Evolutionary conservation across 2,113 vertebrate genomes (phyloP).

Genomic region (Pangasianodon gigas): DNA sequence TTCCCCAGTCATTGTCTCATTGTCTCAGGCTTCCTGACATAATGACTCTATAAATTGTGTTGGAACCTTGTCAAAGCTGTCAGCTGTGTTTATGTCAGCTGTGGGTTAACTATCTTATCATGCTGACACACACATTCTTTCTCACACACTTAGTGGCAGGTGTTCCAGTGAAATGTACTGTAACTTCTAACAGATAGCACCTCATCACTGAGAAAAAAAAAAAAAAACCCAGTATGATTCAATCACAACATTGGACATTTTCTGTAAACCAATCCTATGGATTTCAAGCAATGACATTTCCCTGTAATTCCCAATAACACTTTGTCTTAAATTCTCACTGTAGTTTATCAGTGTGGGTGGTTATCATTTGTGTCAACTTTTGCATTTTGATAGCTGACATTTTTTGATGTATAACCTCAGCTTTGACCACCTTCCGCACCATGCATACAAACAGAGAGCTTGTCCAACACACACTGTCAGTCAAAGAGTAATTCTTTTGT

Average conservation of each 20-base stretch:
- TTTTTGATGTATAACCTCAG: conserved; percentile 33
- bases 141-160: conserved; percentile 25
- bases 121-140: conserved; percentile 25
- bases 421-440: conserved; percentile 35
- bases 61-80: conserved; percentile 27
- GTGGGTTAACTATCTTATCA: conserved; percentile 32
- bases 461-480: conserved; percentile 40
- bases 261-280: neutral
- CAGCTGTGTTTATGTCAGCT: conserved; percentile 35
- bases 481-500: conserved; percentile 24
- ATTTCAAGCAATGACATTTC: neutral
- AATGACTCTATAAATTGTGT: conserved; percentile 14
- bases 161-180: conserved; percentile 2
- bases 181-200: conserved; percentile 13
- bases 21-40: conserved; percentile 20
- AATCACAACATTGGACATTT: conserved; percentile 7
- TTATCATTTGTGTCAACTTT: conserved; percentile 5
- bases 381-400: conserved; percentile 28
- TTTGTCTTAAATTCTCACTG: neutral
- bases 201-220: neutral
- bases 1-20: conserved; percentile 28
- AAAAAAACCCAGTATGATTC: neutral
- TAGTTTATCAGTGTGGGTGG: neutral
- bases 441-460: conserved; percentile 40
- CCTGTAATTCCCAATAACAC: neutral